phyloP scores from a whole-genome alignment of 2,888 invertebrate genomes.

The Brachylomia viminalis region DNA sequence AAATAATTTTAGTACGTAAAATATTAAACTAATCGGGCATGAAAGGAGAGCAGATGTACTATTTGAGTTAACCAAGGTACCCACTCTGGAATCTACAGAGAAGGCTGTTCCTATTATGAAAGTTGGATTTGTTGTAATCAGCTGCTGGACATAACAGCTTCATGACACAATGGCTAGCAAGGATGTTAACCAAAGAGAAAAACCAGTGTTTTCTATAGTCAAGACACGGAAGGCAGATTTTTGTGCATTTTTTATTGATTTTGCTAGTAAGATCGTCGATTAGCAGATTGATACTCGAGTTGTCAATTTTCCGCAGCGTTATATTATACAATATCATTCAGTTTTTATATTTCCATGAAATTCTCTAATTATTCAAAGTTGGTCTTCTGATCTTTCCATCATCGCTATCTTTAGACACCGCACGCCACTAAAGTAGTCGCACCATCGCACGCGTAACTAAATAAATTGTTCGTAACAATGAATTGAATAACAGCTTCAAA shows the following conservation, averaged over 20 bases:
- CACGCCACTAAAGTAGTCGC: neutral
- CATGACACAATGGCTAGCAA: neutral
- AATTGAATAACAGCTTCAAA: slow-evolving; percentile 49
- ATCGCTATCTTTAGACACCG: neutral
- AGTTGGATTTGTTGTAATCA: neutral
- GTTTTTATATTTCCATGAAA: neutral
- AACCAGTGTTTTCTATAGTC: neutral
- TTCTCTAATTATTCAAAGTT: slow-evolving; percentile 1
- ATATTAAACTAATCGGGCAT: no score
- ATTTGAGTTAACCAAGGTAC: neutral
- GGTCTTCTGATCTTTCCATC: slow-evolving; percentile 21
- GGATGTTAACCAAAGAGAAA: neutral
- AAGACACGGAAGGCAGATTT: neutral
- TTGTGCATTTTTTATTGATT: neutral
- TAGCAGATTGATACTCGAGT: neutral
- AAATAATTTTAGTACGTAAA: no score
- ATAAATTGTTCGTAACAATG: slow-evolving; percentile 43
- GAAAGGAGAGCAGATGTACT: neutral
- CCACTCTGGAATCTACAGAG: neutral
- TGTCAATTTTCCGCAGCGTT: neutral
- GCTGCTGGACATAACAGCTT: neutral
- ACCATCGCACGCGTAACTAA: slow-evolving; percentile 19
- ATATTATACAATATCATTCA: no score
- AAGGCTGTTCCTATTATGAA: neutral
- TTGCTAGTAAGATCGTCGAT: neutral